Evolutionary conservation across 2,797 vertebrate species (phyloP), one percentile per base, ranked within the genome.

Genomic region (Leptatherina wallacei): DNA sequence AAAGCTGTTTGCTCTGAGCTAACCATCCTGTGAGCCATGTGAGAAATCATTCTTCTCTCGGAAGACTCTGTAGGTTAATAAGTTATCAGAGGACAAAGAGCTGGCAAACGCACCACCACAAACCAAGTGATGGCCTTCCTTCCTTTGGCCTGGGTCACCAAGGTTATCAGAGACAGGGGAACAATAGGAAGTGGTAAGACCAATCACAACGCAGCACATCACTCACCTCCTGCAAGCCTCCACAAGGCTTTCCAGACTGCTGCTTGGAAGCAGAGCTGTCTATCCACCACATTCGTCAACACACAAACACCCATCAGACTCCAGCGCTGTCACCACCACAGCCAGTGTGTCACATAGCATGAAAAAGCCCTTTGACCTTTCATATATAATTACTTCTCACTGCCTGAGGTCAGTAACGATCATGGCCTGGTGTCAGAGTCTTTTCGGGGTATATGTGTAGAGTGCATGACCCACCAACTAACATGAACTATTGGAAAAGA

Each of bases 71-170:
- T 67, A 32, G 77, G 93, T 95, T 95, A 95, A 95, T 95, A 91
- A 95, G 90, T 95, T 93, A 94, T 89, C 82, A 68, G 77, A 83
- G 82, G 89, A 94, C 93, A 95, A 95, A 94, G 88, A 86, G 70
- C 83, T 85, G 91, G 93, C 88, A 84, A 88, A 77, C 80, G 81
- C 61, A 56, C 71, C 73, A 72, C 83, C 89, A 81, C 87, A 91
- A 85, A 88, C 88, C 72, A 61, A 90, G 84, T 60, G 32, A 82
- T 82, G 87, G 86, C 88, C 84, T 89, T 92, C 91, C 92, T 92
- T 92, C 90, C 85, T 90, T 83, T 66, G 55, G 82, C 84, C 69
- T 11, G 44, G 88, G 91, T 92, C 90, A 78, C 27, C 3, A 69
- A 74, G 94, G 94, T 94, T 95, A 95, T 95, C 94, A 91, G 89